Evolutionary conservation across 2,113 vertebrate species (phyloP), one percentile per base, ranked within the genome.

Genomic region (Phrynosoma platyrhinos): DNA sequence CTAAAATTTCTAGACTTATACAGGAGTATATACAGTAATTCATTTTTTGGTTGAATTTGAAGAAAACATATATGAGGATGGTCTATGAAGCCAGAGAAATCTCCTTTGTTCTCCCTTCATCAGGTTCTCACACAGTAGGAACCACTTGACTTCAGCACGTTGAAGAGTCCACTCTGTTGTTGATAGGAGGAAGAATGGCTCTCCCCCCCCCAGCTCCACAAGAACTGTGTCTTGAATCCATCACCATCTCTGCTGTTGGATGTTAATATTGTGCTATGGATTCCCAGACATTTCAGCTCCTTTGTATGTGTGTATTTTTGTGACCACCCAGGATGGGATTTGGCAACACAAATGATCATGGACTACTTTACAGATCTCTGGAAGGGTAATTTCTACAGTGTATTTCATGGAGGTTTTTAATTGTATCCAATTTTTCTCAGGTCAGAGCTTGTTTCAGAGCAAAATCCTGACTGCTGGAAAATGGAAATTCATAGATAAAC

Each of bases 121-220:
- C 94, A 98, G 98, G 97, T 98, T 98, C 96, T 98, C 98, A 85
- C 97, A 98, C 94, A 98, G 97, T 89, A 97, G 98, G 92, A 98
- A 98, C 97, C 98, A 97, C 91, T 95, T 98, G 92, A 97, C 94
- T 2, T 98, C 98, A 14, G 95, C 97, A 36, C 97, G 98, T 96
- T 98, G 98, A 98, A 75, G 40, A 79, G 4, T 0, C 0, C 52
- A 0, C 72, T 87, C 58, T 83, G 91, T 88, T 89, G 71, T 12
- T 90, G 2, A 16, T 66, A 2, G 10, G 86, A 85, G 90, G 55
- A n/a, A 58, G 78, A 79, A 90, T 91, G 77, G 88, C 84, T 62
- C 36, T 83, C 5, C 20, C 62, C 53, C 78, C 92, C 75, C 92
- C 92, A 84, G 86, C 89, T 90, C 90, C 72, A 47, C 91, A 69